These are phyloP conservation scores for Tetragnatha montana DNA, from an alignment of 2,888 invertebrate genomes.

Conservation along the genomic window DNA sequence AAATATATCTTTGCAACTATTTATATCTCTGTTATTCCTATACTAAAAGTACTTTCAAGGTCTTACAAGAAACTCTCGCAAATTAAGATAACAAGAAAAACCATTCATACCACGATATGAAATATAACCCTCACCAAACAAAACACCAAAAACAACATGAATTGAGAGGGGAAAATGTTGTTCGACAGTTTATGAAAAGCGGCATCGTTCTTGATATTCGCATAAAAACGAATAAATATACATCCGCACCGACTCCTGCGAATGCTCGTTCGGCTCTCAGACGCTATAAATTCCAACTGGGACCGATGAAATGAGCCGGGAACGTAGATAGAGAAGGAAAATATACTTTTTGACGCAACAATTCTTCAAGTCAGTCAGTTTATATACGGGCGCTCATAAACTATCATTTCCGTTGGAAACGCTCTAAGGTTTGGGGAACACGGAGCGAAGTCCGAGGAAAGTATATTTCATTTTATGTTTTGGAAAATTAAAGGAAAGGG, in stretches of 20 bases:
- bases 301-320: constrained; percentile 56
- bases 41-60: no score
- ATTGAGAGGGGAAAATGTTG: not conserved
- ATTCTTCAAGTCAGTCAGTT: constrained; percentile 50
- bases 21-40: no score
- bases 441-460: not conserved
- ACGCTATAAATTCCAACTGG: constrained; percentile 43
- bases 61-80: no score
- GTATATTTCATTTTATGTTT: constrained; percentile 15
- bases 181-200: not conserved
- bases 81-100: no score
- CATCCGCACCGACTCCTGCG: not conserved
- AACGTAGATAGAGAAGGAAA: constrained; percentile 55
- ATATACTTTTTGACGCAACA: constrained; percentile 58
- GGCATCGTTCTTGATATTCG: not conserved
- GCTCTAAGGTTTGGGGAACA: not conserved
- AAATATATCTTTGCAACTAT: no score
- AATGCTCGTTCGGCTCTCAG: constrained; percentile 13
- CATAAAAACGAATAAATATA: constrained; percentile 19
- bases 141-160: not conserved
- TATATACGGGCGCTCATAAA: constrained; percentile 54
- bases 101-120: not conserved
- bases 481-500: constrained; percentile 3
- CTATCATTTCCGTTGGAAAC: constrained; percentile 46
- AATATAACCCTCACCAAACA: not conserved